Evolutionary conservation across 2,797 vertebrate species (phyloP).

Genomic region (Platalea minor): DNA sequence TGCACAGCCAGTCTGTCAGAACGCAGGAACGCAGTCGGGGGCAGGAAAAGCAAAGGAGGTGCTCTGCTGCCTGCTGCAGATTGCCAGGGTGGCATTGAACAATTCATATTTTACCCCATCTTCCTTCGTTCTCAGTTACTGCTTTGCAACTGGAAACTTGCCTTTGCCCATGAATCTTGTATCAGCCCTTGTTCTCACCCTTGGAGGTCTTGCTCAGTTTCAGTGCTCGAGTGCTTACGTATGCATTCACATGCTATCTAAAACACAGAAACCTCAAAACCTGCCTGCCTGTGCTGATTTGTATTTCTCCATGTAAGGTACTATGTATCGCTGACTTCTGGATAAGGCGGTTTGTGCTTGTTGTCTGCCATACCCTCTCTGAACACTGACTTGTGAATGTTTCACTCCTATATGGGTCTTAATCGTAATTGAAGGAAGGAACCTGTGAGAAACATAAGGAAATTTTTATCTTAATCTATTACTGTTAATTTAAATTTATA

Average conservation of each 20-base stretch:
- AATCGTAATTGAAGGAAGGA: background rate
- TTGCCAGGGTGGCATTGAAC: background rate
- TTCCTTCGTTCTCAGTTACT: background rate
- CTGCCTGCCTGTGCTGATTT: background rate
- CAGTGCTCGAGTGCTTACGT: background rate
- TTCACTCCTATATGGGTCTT: background rate
- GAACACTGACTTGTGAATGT: background rate
- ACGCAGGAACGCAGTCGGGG: background rate
- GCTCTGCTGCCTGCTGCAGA: background rate
- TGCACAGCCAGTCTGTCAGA: background rate
- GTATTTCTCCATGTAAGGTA: background rate
- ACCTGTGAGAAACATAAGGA: background rate
- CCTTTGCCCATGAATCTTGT: background rate
- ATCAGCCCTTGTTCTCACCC: background rate
- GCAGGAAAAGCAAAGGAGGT: background rate
- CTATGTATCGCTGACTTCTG: background rate
- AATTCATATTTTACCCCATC: background rate
- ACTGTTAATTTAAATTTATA: background rate
- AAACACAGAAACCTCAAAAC: background rate
- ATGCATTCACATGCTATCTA: rapidly evolving
- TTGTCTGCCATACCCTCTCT: background rate
- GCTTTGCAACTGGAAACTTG: background rate
- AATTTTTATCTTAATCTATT: background rate
- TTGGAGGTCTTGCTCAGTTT: background rate
- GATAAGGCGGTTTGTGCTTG: background rate